These are phyloP conservation scores for Parochlus steinenii DNA, from an alignment of 2,888 invertebrate species.

Conservation along the genomic window DNA sequence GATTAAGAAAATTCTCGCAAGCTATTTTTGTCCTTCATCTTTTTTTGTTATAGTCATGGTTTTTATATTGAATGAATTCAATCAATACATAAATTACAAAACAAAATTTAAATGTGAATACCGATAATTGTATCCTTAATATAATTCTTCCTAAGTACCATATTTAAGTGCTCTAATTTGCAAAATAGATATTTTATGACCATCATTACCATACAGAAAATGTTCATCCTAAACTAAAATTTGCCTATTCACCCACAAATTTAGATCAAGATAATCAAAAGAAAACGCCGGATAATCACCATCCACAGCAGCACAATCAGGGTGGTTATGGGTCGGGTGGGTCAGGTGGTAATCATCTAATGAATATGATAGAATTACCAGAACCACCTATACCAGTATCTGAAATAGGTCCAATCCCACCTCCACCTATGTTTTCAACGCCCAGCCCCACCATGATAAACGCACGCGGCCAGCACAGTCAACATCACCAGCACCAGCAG, in stretches of 20 bases:
- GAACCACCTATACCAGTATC: constrained; percentile 84
- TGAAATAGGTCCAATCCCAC: constrained; percentile 85
- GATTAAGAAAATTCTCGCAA: no score
- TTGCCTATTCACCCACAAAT: no score
- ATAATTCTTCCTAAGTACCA: no score
- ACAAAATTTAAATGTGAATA: no score
- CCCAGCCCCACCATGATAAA: constrained; percentile 54
- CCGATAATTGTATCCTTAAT: no score
- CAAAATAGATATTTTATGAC: neutral
- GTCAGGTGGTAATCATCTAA: constrained; percentile 30
- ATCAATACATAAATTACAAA: no score
- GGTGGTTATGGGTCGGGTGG: constrained; percentile 5
- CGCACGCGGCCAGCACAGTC: constrained; percentile 34
- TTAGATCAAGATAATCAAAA: constrained; percentile 14
- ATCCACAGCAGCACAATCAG: constrained; percentile 18
- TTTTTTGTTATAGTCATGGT: no score
- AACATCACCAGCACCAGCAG: no score
- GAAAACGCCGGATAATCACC: constrained; percentile 21
- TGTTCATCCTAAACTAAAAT: no score
- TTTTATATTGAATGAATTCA: no score
- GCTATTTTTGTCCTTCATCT: no score
- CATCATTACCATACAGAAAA: neutral
- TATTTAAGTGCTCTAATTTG: no score
- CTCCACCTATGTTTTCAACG: constrained; percentile 91
- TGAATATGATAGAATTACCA: constrained; percentile 74